Evolutionary conservation across 2,797 vertebrate genomes (phyloP), one percentile per base, ranked within the genome.

Genomic region (Sebastolobus alascanus): DNA sequence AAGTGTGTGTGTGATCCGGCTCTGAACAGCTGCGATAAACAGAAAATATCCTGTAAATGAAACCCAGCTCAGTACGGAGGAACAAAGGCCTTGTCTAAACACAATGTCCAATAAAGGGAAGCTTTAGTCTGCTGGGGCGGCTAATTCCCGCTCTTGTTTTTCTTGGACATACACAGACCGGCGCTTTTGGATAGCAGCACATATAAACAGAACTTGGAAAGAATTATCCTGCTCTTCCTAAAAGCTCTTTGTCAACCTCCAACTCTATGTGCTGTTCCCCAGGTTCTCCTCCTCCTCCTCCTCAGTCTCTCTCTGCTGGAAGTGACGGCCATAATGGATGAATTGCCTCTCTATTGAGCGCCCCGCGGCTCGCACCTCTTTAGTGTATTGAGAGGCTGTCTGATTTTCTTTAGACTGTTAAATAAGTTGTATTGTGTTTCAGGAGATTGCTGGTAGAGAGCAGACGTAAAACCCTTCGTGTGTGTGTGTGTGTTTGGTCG

Each of bases 31-130:
- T 85, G 79, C 3, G 59, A 79, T 86, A 81, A 88, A 87, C 83
- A 90, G 71, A 84, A 77, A 79, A 78, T 77, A 11, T 82, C 78
- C 73, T 71, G 77, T 85, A 89, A 81, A 86, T 84, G 29, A 88
- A 86, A 87, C 76, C 66, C 77, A 76, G 80, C 75, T 83, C 73
- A n/a, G 84, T 25, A 66, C 6, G 0, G n/a, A 69, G 38, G 65
- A 92, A 86, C 78, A 88, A 80, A 79, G 87, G 73, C n/a, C 68
- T 87, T 80, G 78, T 93, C 84, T 75, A 90, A 93, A 93, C 90
- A 91, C 33, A 54, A 4, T 10, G 59, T 88, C 79, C 80, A 90
- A 87, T 91, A 90, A 93, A 93, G 33, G 60, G 74, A 71, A 92
- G 89, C 86, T 92, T 93, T 86, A 73, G 74, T 84, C 75, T 70